phyloP scores from a whole-genome alignment of 2,888 invertebrate species.

The Meteorus cinctellus region DNA sequence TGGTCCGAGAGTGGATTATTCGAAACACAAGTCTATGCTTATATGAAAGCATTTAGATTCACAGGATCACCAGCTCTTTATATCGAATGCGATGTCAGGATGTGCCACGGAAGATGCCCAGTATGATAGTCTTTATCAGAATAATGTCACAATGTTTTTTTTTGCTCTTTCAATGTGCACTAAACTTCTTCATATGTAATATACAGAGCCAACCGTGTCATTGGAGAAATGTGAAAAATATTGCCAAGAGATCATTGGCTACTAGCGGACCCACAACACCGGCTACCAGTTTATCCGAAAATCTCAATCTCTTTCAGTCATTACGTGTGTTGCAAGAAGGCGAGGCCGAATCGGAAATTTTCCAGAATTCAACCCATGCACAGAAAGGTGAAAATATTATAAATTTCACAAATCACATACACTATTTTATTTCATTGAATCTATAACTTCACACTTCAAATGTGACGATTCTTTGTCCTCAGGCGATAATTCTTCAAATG shows the following conservation, averaged over 20 bases:
- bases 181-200: neutral
- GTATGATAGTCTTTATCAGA: constrained; percentile 76
- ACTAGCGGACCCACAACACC: constrained; percentile 72
- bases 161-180: neutral
- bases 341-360: constrained; percentile 80
- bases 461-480: neutral
- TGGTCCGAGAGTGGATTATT: constrained; percentile 93
- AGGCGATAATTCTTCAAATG: constrained; percentile 56
- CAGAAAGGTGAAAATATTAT: constrained; percentile 60
- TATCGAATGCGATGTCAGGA: constrained; percentile 94
- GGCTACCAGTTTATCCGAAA: constrained; percentile 82
- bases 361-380: constrained; percentile 68
- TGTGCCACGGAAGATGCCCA: constrained; percentile 96
- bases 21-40: constrained; percentile 95
- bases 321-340: constrained; percentile 90
- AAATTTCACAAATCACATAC: constrained; percentile 22
- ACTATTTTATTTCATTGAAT: constrained; percentile 9
- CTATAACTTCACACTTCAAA: neutral
- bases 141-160: constrained; percentile 6
- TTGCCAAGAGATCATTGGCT: constrained; percentile 82
- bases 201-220: constrained; percentile 91
- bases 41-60: constrained; percentile 95
- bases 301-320: constrained; percentile 92
- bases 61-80: constrained; percentile 95
- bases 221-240: constrained; percentile 91